Evolutionary conservation across 2,888 invertebrate genomes (phyloP).

Genomic region (Chelonus formosanus): DNA sequence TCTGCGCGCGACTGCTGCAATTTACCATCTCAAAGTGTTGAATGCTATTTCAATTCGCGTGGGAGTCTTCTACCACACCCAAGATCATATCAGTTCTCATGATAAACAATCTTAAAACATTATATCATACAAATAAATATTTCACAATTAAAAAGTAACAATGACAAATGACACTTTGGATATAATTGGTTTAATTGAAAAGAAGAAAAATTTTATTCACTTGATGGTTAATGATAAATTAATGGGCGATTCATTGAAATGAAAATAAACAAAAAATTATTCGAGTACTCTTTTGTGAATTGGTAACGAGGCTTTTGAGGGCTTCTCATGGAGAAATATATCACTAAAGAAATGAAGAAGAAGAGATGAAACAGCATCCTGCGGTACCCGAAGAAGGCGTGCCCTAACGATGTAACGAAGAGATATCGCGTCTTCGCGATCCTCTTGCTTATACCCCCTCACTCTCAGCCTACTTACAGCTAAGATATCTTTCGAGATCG

Average conservation of each 20-base stretch:
- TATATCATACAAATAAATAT: background rate
- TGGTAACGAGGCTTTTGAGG: slow-evolving; percentile 22
- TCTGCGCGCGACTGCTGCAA: slow-evolving; percentile 12
- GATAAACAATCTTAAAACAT: slow-evolving; percentile 18
- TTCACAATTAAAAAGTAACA: no score
- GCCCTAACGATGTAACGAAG: slow-evolving; percentile 44
- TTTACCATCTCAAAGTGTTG: slow-evolving; percentile 24
- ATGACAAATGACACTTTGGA: no score
- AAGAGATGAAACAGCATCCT: slow-evolving; percentile 10
- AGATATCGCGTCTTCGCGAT: slow-evolving; percentile 36
- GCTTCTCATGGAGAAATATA: no score
- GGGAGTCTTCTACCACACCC: slow-evolving; percentile 34
- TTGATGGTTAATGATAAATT: no score
- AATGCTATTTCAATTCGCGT: slow-evolving; percentile 37
- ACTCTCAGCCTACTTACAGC: slow-evolving; percentile 14
- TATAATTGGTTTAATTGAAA: no score
- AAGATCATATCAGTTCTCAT: slow-evolving; percentile 24
- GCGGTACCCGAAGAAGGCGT: slow-evolving; percentile 35
- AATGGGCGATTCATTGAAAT: no score
- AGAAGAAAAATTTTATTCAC: no score
- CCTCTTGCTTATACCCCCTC: slow-evolving; percentile 3
- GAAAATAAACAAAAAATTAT: no score
- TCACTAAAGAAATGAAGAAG: slow-evolving; percentile 4
- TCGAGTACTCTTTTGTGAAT: slow-evolving; percentile 9
- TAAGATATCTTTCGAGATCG: slow-evolving; percentile 35